Conservation (phyloP, 2,888 invertebrate species). For the Sycophila texana region DNA sequence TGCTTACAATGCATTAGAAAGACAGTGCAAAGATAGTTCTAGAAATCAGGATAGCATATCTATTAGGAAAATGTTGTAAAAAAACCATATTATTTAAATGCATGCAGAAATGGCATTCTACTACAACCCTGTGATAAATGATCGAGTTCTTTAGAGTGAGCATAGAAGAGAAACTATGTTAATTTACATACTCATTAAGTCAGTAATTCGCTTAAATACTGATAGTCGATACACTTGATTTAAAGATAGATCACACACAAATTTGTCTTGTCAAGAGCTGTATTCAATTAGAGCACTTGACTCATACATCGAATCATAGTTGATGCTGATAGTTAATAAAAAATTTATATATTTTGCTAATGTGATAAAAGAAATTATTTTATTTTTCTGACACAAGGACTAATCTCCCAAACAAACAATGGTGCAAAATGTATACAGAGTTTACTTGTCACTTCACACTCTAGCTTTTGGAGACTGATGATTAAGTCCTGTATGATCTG, state of each 20-base stretch:
- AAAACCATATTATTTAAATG: conserved; percentile 24
- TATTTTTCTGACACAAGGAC: conserved; percentile 46
- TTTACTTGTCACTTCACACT: conserved; percentile 56
- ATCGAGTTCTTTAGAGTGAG: conserved; percentile 30
- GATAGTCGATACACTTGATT: conserved; percentile 30
- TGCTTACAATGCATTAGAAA: conserved; percentile 21
- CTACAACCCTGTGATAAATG: conserved; percentile 55
- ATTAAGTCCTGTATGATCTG: conserved; percentile 60
- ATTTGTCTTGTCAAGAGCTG: conserved; percentile 25
- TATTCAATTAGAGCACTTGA: conserved; percentile 19
- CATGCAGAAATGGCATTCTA: conserved; percentile 30
- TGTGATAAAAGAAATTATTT: conserved; percentile 58
- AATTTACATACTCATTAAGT: conserved; percentile 31
- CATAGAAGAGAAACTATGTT: conserved; percentile 25
- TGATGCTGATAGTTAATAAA: conserved; percentile 41
- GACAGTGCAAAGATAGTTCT: conserved; percentile 3
- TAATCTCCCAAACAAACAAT: conserved; percentile 43
- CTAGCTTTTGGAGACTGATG: conserved; percentile 65
- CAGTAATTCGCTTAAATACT: conserved; percentile 29
- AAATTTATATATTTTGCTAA: conserved; percentile 55
- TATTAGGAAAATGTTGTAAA: conserved; percentile 28
- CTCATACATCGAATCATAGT: conserved; percentile 34
- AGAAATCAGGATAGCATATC: conserved; percentile 29
- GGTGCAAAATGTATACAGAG: conserved; percentile 44
- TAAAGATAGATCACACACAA: conserved; percentile 27